Conservation (phyloP, 2,113 vertebrate species). For the Siphamia tubifer region DNA sequence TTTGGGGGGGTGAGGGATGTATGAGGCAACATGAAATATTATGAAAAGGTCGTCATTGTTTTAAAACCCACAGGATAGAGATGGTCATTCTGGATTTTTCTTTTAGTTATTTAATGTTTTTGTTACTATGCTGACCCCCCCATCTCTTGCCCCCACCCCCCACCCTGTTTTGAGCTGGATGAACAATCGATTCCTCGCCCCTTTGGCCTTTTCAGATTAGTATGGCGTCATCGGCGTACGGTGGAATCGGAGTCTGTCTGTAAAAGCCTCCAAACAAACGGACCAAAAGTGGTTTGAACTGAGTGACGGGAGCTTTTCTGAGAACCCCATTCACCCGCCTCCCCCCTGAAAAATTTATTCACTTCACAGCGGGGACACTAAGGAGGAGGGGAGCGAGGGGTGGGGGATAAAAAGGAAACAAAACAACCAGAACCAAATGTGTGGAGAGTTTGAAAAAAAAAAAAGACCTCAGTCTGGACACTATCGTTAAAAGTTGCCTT, state of each 20-base stretch:
- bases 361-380: slow-evolving; percentile 54
- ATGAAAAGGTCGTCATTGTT: background rate
- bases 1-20: background rate
- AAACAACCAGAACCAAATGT: slow-evolving; percentile 44
- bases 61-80: background rate
- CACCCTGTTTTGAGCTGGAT: too few relatives aligned
- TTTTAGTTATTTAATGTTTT: background rate
- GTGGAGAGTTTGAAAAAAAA: too few relatives aligned
- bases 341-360: slow-evolving; percentile 26
- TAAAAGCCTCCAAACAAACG: slow-evolving; percentile 38
- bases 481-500: slow-evolving; percentile 78
- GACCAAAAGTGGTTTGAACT: slow-evolving; percentile 69
- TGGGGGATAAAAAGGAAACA: slow-evolving; percentile 7
- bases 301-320: slow-evolving; percentile 36
- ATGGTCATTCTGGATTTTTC: background rate
- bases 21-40: background rate
- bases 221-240: slow-evolving; percentile 42
- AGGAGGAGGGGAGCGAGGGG: too few relatives aligned
- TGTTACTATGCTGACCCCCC: slow-evolving; percentile 31
- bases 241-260: too few relatives aligned
- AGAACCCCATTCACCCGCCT: background rate
- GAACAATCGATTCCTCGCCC: slow-evolving; percentile 30
- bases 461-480: slow-evolving; percentile 44
- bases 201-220: slow-evolving; percentile 37
- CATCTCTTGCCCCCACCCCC: too few relatives aligned